Evolutionary conservation across 1,140 invertebrate species (phyloP).

Genomic region (Drosophila ironensis): DNA sequence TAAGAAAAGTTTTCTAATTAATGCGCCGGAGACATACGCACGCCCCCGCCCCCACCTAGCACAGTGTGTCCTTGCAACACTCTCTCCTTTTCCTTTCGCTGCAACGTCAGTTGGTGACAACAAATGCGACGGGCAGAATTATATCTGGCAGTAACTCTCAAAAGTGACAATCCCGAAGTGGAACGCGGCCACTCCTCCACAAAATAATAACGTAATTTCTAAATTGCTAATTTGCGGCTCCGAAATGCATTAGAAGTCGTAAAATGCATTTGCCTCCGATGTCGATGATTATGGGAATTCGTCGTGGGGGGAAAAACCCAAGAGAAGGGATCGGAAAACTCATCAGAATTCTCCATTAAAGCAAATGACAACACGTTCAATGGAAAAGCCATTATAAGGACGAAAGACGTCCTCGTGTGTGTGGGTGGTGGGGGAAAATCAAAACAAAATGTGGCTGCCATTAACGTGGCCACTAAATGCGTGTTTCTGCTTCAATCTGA

Average conservation of each 20-base stretch:
- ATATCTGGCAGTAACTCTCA: constrained; percentile 67
- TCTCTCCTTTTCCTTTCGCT: constrained; percentile 6
- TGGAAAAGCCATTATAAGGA: constrained; percentile 57
- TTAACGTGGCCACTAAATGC: constrained; percentile 57
- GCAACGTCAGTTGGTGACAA: constrained; percentile 35
- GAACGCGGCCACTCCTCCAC: constrained; percentile 1
- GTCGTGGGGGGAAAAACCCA: constrained; percentile 4
- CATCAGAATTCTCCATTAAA: constrained; percentile 65
- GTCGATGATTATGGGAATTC: constrained; percentile 48
- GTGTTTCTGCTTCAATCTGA: constrained; percentile 34
- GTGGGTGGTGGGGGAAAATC: constrained; percentile 23
- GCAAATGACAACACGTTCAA: constrained; percentile 69
- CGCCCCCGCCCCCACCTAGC: neutral
- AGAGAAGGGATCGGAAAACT: constrained; percentile 41
- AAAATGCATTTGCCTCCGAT: constrained; percentile 61
- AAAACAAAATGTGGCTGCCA: constrained; percentile 44
- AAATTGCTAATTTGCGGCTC: constrained; percentile 57
- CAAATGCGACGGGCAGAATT: constrained; percentile 52
- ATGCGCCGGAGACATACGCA: constrained; percentile 53
- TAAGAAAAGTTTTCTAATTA: constrained; percentile 80
- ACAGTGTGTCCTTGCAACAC: too few species aligned
- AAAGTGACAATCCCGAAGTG: constrained; percentile 62
- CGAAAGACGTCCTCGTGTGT: constrained; percentile 3
- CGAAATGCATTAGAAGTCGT: constrained; percentile 55
- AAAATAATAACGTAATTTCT: constrained; percentile 25